Conservation (phyloP, 2,113 vertebrate species). For the Indicator indicator region DNA sequence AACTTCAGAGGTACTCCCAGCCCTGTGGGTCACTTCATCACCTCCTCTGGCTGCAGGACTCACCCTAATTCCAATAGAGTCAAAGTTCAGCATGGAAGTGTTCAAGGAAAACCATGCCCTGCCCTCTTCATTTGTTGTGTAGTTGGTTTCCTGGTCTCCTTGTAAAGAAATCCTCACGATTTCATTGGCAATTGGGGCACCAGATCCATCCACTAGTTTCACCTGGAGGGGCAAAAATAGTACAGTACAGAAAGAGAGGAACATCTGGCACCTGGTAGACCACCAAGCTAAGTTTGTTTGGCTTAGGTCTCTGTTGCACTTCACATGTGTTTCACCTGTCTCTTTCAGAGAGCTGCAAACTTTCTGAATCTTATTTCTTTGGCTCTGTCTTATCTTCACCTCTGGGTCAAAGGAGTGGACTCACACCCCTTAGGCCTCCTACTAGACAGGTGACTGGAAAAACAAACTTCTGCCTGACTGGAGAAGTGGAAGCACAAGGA, state of each 20-base stretch:
- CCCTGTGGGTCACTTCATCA: background rate
- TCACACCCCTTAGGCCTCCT: background rate
- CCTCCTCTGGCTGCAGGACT: background rate
- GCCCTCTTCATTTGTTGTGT: conserved; percentile 73
- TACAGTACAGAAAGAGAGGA: background rate
- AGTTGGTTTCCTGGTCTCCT: background rate
- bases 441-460: background rate
- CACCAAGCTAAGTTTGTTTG: background rate
- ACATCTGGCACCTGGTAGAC: background rate
- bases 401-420: background rate
- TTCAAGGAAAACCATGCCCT: conserved; percentile 64
- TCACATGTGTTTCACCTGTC: background rate
- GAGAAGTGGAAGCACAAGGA: background rate
- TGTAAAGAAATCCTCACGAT: conserved; percentile 47
- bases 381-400: background rate
- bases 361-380: background rate
- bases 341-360: background rate
- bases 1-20: background rate
- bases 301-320: background rate
- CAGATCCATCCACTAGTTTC: conserved; percentile 67
- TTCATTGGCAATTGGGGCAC: conserved; percentile 61
- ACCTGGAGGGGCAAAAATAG: conserved; percentile 57
- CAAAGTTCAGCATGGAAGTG: background rate
- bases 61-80: conserved; percentile 57
- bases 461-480: background rate